phyloP scores from a whole-genome alignment of 2,888 invertebrate genomes.

The Tridacna gigas region DNA sequence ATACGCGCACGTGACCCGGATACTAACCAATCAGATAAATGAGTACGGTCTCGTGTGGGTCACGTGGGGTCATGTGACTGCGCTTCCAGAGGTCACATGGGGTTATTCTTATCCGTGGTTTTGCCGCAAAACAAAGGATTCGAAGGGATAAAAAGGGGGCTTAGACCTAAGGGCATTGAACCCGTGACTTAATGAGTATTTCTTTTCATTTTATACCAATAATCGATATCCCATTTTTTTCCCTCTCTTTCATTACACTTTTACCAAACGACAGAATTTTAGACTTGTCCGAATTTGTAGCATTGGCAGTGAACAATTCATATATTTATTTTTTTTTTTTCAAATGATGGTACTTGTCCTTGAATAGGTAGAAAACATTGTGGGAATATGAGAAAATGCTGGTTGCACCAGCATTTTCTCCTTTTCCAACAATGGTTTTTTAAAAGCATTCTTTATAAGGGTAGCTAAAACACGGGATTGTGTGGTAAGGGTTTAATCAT shows the following conservation, averaged over 20 bases:
- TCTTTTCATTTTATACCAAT: not conserved
- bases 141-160: conserved; percentile 12
- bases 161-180: conserved; percentile 9
- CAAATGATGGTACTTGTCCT: too few relatives aligned
- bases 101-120: not conserved
- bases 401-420: too few relatives aligned
- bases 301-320: too few relatives aligned
- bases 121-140: conserved; percentile 12
- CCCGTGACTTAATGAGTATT: conserved; percentile 8
- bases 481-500: too few relatives aligned
- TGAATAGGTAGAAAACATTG: too few relatives aligned
- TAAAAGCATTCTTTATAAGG: too few relatives aligned
- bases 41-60: conserved; percentile 1
- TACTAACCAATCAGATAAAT: conserved; percentile 29
- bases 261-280: too few relatives aligned
- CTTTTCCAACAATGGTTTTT: too few relatives aligned
- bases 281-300: too few relatives aligned
- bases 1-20: conserved; percentile 11
- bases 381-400: too few relatives aligned
- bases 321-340: too few relatives aligned
- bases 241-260: not conserved
- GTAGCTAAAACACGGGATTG: too few relatives aligned
- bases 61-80: conserved; percentile 26
- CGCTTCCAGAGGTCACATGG: conserved; percentile 9
- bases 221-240: not conserved